Conservation (phyloP, 2,113 vertebrate genomes). For the Pitta sordida region DNA sequence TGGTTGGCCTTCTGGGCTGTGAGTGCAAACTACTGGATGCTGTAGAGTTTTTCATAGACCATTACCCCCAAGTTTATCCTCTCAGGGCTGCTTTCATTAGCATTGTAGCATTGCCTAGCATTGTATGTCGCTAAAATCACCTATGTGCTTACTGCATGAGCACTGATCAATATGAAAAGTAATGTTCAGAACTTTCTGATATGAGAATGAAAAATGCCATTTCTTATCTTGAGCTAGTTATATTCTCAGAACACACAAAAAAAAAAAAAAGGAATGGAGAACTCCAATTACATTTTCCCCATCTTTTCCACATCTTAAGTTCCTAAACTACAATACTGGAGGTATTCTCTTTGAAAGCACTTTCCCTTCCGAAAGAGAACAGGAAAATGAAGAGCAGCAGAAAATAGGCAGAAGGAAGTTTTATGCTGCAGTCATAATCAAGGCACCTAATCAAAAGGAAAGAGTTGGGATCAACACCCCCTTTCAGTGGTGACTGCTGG, state of each 20-base stretch:
- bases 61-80: accelerated
- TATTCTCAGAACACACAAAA: background rate
- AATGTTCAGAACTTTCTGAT: background rate
- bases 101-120: background rate
- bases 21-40: background rate
- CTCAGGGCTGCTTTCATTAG: background rate
- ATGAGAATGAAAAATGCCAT: background rate
- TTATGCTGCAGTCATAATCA: too few relatives aligned
- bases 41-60: background rate
- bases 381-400: background rate
- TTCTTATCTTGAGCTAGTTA: background rate
- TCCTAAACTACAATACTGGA: background rate
- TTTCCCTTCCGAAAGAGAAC: too few relatives aligned
- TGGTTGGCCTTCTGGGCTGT: background rate
- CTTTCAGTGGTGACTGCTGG: too few relatives aligned
- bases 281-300: background rate
- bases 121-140: background rate
- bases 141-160: background rate
- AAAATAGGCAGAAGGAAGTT: too few relatives aligned
- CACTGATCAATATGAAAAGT: background rate
- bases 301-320: background rate
- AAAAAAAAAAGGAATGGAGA: background rate
- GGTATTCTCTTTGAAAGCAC: too few relatives aligned
- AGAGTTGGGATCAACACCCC: too few relatives aligned
- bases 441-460: too few relatives aligned